phyloP scores from a whole-genome alignment of 2,113 vertebrate species.

The Cebidichthys violaceus region DNA sequence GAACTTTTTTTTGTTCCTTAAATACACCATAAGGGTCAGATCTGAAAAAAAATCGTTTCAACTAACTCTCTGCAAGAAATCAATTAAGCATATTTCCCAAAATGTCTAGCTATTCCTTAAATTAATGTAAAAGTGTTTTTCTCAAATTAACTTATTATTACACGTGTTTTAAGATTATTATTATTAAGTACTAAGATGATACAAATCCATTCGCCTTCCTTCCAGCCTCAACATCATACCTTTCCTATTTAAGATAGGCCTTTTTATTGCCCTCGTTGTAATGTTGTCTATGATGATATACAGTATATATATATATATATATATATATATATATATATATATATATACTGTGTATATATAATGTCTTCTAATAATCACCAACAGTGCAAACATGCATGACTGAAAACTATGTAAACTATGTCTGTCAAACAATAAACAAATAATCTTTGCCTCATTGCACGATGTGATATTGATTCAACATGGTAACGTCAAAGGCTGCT shows the following conservation, averaged over 20 bases:
- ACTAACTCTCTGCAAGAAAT: background rate
- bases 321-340: too few species aligned
- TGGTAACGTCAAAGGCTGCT: constrained; percentile 35
- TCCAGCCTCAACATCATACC: background rate
- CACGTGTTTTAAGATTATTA: background rate
- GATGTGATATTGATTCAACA: constrained; percentile 40
- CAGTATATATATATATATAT: background rate
- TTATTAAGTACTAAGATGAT: background rate
- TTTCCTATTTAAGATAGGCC: background rate
- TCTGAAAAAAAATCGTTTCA: too few species aligned
- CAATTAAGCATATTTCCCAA: background rate
- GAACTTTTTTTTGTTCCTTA: background rate
- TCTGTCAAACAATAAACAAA: constrained; percentile 43
- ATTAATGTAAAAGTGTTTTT: background rate
- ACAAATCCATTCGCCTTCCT: background rate
- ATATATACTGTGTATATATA: background rate
- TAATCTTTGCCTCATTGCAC: constrained; percentile 49
- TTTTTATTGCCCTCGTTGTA: constrained; percentile 32
- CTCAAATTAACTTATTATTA: background rate
- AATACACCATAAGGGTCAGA: background rate
- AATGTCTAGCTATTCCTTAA: background rate
- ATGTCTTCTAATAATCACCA: constrained; percentile 41
- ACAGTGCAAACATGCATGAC: constrained; percentile 54
- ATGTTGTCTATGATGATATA: constrained; percentile 5
- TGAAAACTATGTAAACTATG: constrained; percentile 52